Base-by-base conservation (phyloP, 2,888 invertebrate genomes). In the Eupeodes latifasciatus region DNA sequence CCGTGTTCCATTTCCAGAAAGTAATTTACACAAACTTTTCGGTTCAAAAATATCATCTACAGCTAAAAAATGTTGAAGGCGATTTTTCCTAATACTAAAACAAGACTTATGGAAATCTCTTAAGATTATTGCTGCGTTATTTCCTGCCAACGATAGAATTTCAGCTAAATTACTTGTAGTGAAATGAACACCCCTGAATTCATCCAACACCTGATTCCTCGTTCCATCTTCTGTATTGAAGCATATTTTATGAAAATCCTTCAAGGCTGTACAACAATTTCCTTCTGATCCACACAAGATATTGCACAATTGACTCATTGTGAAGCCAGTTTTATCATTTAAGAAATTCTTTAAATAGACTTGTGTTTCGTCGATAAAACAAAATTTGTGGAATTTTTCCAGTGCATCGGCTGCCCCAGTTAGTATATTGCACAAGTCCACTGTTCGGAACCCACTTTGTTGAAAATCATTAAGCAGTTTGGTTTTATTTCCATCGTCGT, bases 401-500 rank as follows among this genome's bases (percentile, higher is more conserved):
- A 80, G 36, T 16, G 14, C 55, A 57, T 40, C 64, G 6, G 61
- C 72, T 49, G 72, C 27, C 36, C 44, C 80, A 49, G 72, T 80
- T 14, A 80, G 74, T 14, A 80, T 44, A 47, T n/a, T 66, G 47
- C 72, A 74, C 5, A 80, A 57, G 11, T 74, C 53, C 6, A 36
- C 36, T 19, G 72, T 72, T 10, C 40, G 53, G 7, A 80, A 80
- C 12, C 80, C 80, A 11, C 11, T 53, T 14, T 16, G 19, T 36
- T 40, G 47, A 5, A 74, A 74, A 49, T 74, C 74, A 49, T 59
- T 49, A 0, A 74, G n/a, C 19, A 74, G 19, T 49, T 59, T n/a
- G 0, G 74, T 61, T 74, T 11, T 47, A 3, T 74, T 74, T 12
- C 74, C 74, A 59, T 74, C 5, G 4, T 47, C 34, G 3, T 57